Conservation (phyloP, 2,888 invertebrate genomes). For the Nephrotoma appendiculata region DNA sequence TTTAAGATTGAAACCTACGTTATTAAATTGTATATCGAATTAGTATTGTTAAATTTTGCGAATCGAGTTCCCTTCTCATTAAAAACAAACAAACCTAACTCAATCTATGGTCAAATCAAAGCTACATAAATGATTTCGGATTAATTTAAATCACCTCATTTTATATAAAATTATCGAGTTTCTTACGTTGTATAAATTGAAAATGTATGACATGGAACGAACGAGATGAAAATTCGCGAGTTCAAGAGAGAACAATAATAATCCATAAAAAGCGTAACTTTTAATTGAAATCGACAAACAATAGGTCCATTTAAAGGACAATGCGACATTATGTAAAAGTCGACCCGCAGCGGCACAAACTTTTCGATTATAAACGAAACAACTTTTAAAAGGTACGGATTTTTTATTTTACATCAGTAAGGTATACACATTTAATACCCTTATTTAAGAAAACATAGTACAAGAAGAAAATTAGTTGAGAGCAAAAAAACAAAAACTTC, state of each 20-base stretch:
- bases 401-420: background rate
- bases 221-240: too few relatives aligned
- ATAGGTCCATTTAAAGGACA: background rate
- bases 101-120: too few relatives aligned
- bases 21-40: too few relatives aligned
- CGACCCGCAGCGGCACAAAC: background rate
- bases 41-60: too few relatives aligned
- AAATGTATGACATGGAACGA: too few relatives aligned
- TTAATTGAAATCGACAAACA: background rate
- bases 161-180: too few relatives aligned
- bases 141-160: too few relatives aligned
- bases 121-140: too few relatives aligned
- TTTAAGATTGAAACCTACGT: too few relatives aligned
- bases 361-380: background rate
- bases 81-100: too few relatives aligned
- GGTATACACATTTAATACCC: background rate
- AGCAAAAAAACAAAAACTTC: background rate
- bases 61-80: too few relatives aligned
- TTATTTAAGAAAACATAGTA: background rate
- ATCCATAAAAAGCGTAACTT: background rate
- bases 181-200: too few relatives aligned
- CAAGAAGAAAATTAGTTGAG: background rate
- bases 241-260: background rate
- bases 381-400: background rate
- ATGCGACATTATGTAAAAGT: background rate